Evolutionary conservation across 1,140 invertebrate species (phyloP), one percentile per base, ranked within the genome.

Genomic region (Thalassaphorura encarpata): DNA sequence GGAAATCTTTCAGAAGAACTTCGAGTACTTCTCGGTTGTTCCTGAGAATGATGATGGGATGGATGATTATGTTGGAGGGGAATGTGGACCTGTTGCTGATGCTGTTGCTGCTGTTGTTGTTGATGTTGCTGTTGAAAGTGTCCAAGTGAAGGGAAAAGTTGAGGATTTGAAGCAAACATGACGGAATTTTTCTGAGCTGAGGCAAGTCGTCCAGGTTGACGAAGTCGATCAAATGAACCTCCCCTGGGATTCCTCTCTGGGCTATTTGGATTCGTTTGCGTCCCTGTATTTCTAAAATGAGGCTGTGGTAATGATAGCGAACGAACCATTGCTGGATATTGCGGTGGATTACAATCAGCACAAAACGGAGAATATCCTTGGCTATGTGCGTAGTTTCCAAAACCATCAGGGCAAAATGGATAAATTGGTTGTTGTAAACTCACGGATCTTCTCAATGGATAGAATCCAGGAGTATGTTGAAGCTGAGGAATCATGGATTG

Each of bases 81-180:
- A 63, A 13, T 60, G 43, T 36, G 60, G 62, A 11, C n/a, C n/a
- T n/a, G n/a, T n/a, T n/a, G n/a, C n/a, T n/a, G n/a, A n/a, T 23
- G 24, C 48, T 57, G 42, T 39, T 53, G 39, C 50, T 52, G 2
- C 48, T 45, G 2, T 52, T 28, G 31, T 41, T 58, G 16, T 33
- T 53, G 16, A 28, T 43, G 23, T 23, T 54, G 2, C 33, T 36
- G 33, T 36, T 6, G 52, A 11, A 36, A 28, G 21, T 29, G 52
- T 26, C 19, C 40, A 8, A 23, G 33, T n/a, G 11, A 42, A 2
- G 62, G 58, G 43, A 57, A 63, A 13, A 63, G 43, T 36, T 63
- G 62, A 11, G 62, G 62, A 33, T 63, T 63, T 3, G 58, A 60
- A 8, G 58, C 58, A 53, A 63, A 63, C 62, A 63, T 63, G 15